Conservation (phyloP, 2,113 vertebrate genomes). For the Actenoides lindsayi region DNA sequence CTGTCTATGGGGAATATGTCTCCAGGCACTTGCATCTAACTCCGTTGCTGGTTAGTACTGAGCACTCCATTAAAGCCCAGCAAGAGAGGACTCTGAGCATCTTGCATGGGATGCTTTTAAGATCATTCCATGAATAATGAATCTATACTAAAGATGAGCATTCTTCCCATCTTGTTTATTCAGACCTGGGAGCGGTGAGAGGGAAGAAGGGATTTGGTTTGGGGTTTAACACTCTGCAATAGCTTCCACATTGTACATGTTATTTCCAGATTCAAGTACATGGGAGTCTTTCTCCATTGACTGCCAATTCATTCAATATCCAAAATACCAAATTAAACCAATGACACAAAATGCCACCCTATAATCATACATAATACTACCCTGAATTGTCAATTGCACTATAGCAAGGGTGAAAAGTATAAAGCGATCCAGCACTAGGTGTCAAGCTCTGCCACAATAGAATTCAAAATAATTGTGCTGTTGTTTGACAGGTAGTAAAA, state of each 20-base stretch:
- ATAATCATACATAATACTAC: not conserved
- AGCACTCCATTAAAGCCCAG: not conserved
- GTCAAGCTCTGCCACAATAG: slow-evolving; percentile 59
- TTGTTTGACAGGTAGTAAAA: slow-evolving; percentile 72
- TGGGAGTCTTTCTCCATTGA: not conserved
- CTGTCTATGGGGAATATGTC: not conserved
- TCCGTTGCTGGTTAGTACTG: not conserved
- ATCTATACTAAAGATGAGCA: rapidly evolving
- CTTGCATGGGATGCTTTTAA: not conserved
- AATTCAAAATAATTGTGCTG: slow-evolving; percentile 67
- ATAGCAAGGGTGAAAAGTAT: slow-evolving; percentile 46
- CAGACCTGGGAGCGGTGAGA: not conserved
- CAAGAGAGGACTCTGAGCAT: not conserved
- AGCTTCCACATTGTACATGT: not conserved
- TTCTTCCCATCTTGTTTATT: not conserved
- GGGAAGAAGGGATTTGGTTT: not conserved
- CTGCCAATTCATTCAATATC: not conserved
- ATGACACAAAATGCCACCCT: not conserved
- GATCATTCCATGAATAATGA: not conserved
- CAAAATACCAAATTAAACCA: not conserved
- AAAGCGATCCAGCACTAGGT: slow-evolving; percentile 34
- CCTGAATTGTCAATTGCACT: not conserved
- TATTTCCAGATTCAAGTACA: not conserved
- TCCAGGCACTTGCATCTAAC: not conserved
- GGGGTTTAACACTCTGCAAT: not conserved